phyloP scores from a whole-genome alignment of 2,888 invertebrate genomes.

The Nycteola revayana region DNA sequence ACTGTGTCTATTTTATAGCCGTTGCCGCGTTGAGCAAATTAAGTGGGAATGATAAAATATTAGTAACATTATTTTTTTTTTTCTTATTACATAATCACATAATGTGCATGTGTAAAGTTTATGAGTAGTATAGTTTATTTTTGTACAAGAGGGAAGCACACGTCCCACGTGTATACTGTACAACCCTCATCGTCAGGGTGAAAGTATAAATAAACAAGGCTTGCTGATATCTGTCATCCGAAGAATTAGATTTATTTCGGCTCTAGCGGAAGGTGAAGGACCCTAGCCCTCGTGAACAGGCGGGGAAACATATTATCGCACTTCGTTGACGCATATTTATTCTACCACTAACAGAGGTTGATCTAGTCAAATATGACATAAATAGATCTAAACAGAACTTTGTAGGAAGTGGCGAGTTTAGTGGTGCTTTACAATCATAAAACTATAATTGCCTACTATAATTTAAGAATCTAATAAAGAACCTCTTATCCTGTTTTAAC shows the following conservation, averaged over 20 bases:
- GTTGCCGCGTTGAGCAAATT: no score
- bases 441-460: no score
- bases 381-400: no score
- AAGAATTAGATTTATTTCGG: constrained; percentile 79
- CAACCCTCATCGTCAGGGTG: constrained; percentile 63
- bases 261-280: constrained; percentile 73
- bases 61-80: constrained; percentile 5
- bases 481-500: no score
- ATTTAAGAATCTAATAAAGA: no score
- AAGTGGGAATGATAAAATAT: neutral
- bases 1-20: constrained; percentile 33
- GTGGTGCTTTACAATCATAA: no score
- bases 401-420: constrained; percentile 1
- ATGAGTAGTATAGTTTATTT: constrained; percentile 71
- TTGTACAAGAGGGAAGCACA: constrained; percentile 57
- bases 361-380: constrained; percentile 8
- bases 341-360: constrained; percentile 8
- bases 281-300: constrained; percentile 56
- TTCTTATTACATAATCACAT: constrained; percentile 28
- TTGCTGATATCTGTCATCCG: constrained; percentile 81
- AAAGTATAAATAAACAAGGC: constrained; percentile 80
- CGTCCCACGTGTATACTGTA: constrained; percentile 68
- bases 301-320: constrained; percentile 21
- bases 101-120: constrained; percentile 57
- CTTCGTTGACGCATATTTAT: constrained; percentile 15